Conservation (phyloP, 2,888 invertebrate species). For the Gnatocerus cornutus region DNA sequence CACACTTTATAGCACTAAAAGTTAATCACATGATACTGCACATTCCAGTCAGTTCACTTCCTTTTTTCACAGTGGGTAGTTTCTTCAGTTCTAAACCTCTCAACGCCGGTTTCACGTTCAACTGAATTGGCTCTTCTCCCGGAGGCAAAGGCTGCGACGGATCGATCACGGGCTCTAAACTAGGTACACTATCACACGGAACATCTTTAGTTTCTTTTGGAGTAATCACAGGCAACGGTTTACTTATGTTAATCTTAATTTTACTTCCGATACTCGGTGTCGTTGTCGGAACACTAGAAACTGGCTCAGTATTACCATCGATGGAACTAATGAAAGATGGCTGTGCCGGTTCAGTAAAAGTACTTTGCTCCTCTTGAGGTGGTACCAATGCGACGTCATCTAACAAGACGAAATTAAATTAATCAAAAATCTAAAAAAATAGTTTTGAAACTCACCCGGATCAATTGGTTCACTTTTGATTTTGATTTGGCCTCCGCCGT, state of each 20-base stretch:
- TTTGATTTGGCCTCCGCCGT: conserved; percentile 72
- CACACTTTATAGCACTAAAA: conserved; percentile 27
- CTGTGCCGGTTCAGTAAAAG: conserved; percentile 65
- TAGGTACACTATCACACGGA: conserved; percentile 56
- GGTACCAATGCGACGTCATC: conserved; percentile 27
- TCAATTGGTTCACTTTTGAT: conserved; percentile 83
- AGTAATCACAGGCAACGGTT: conserved; percentile 74
- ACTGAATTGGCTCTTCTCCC: conserved; percentile 73
- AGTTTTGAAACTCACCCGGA: conserved; percentile 70
- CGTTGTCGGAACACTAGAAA: conserved; percentile 59
- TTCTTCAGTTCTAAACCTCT: conserved; percentile 79
- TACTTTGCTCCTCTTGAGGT: conserved; percentile 10
- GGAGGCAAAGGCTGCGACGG: conserved; percentile 75
- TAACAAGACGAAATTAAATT: conserved; percentile 45
- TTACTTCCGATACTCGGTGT: conserved; percentile 71
- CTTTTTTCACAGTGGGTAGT: conserved; percentile 82
- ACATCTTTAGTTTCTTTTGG: conserved; percentile 69
- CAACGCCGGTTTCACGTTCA: conserved; percentile 78
- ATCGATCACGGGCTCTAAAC: conserved; percentile 61
- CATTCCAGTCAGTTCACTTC: conserved; percentile 87
- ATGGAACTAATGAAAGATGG: conserved; percentile 78
- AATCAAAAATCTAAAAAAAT: conserved; percentile 15
- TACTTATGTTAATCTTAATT: conserved; percentile 89
- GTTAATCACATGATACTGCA: conserved; percentile 87
- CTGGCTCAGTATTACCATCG: conserved; percentile 83